Evolutionary conservation across 2,888 invertebrate species (phyloP), one percentile per base, ranked within the genome.

Genomic region (Ganaspis brasiliensis): DNA sequence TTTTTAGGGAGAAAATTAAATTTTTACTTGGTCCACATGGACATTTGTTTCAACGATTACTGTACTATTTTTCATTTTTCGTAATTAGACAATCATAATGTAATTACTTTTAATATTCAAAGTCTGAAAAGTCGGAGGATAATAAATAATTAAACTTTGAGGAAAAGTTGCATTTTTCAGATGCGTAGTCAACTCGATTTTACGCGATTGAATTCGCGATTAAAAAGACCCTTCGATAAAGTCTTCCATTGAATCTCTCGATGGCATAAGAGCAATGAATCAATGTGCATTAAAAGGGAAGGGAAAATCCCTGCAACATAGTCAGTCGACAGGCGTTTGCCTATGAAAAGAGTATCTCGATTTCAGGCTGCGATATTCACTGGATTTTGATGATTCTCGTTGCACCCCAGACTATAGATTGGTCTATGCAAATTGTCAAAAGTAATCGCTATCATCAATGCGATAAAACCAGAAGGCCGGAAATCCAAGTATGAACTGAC

Each of bases 141-240:
- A 31, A 31, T 31, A 31, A 31, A 31, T 31, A 31, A 4, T 31
- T 31, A 31, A 31, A 2, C 6, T 31, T 31, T 2, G 31, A 6
- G 19, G 19, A 67, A 67, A 67, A 40, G 67, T 45, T 45, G 21
- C 5, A 45, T 45, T 67, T 24, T n/a, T 12, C 45, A 67, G 45
- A 67, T 45, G 45, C 67, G n/a, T 9, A 19, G 45, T 45, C 67
- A 45, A 45, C 67, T 45, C n/a, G 40, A 67, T 67, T 40, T 67
- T 67, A 45, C 24, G n/a, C 67, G 67, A 67, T 67, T 26, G 67
- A 67, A 67, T 67, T 67, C 45, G 45, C 67, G 67, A 67, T 67
- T 67, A 67, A 45, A 67, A 24, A n/a, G 67, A 67, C 67, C 67
- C 67, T 67, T 67, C 40, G 24, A 45, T 45, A 45, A 35, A 61